A percentile compares a stretch with the other conserved stretches of the same genome.
Conservation (phyloP, 1,140 invertebrate genomes). For the Listronotus bonariensis region DNA sequence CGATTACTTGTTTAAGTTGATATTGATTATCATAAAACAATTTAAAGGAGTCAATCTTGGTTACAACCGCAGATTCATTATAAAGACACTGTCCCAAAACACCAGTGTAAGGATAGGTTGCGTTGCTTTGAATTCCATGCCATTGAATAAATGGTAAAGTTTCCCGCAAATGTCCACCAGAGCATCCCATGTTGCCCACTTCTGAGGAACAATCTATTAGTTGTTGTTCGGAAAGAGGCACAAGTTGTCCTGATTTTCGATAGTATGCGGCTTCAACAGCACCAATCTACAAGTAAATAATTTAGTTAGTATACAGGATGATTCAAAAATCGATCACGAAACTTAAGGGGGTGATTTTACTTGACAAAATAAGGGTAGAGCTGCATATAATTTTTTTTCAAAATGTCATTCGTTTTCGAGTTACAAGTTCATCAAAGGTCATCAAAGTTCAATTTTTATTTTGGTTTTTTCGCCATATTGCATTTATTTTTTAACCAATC, state of each 20-base stretch:
- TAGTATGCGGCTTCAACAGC: neutral
- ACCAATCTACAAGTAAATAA: neutral
- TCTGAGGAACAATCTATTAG: neutral
- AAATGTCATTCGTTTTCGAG: too few species aligned
- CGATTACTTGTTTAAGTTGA: neutral
- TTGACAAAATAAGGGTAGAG: too few species aligned
- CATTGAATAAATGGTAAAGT: neutral
- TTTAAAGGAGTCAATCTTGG: neutral
- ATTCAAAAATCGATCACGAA: too few species aligned
- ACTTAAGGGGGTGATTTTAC: too few species aligned
- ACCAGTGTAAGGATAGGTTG: neutral
- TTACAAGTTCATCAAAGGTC: too few species aligned
- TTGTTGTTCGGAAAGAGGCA: neutral
- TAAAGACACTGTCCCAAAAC: neutral
- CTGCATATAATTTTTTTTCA: too few species aligned
- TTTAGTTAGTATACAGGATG: too few species aligned
- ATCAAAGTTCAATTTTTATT: too few species aligned
- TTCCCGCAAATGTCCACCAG: neutral
- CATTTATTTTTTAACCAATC: too few species aligned
- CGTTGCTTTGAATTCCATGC: constrained; percentile 1
- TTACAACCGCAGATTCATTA: neutral
- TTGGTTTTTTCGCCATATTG: too few species aligned
- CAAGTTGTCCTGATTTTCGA: neutral
- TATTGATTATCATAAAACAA: neutral
- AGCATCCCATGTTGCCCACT: neutral